Conservation (phyloP, 2,113 vertebrate species). For the Aix galericulata region DNA sequence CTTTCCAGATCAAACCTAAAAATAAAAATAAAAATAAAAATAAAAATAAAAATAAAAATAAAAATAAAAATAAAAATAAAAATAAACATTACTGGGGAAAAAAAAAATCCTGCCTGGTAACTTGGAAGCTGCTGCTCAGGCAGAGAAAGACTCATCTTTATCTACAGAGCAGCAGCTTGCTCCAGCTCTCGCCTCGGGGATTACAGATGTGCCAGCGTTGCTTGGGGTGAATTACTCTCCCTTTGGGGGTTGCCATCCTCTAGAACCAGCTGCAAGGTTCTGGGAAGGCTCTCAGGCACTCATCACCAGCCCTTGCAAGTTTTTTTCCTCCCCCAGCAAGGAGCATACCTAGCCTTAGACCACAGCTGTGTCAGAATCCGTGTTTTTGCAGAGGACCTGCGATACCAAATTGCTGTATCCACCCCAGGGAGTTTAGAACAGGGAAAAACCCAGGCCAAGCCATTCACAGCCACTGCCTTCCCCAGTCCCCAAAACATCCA, state of each 20-base stretch:
- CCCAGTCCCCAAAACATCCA: neutral
- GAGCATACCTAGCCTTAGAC: neutral
- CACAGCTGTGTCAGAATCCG: neutral
- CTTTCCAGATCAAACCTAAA: neutral
- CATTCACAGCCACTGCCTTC: neutral
- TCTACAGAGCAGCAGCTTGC: neutral
- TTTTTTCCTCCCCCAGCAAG: accelerated
- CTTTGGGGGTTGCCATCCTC: neutral
- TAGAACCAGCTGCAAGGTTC: neutral
- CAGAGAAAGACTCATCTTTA: neutral
- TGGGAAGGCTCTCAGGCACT: neutral
- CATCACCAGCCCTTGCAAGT: neutral
- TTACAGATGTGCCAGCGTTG: neutral
- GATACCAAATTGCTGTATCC: too few species aligned
- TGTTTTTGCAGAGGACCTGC: too few species aligned
- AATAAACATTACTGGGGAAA: neutral
- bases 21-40: neutral
- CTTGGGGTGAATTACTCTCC: neutral
- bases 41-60: too few species aligned
- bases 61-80: neutral
- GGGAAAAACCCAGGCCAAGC: neutral
- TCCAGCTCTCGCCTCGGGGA: accelerated
- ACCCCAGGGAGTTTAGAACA: accelerated
- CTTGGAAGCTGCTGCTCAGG: neutral
- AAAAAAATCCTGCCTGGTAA: neutral